Conservation (phyloP, 2,113 vertebrate genomes). For the Hucho hucho region DNA sequence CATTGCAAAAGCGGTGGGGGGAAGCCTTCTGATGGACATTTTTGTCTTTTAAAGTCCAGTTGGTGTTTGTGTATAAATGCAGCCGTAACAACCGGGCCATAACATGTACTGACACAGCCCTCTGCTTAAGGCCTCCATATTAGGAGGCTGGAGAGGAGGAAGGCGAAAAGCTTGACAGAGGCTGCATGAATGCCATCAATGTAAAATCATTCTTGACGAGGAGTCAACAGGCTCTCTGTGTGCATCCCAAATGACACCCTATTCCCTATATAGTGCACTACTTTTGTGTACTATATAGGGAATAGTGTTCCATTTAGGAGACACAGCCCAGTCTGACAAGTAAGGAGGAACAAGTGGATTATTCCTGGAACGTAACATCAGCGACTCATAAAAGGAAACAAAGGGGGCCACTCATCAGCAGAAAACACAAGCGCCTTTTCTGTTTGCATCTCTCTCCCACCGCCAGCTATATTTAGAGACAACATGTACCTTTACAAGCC, state of each 20-base stretch:
- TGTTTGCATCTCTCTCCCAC: slow-evolving; percentile 33
- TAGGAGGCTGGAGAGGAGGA: slow-evolving; percentile 34
- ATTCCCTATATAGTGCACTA: not conserved
- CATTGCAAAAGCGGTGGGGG: no score
- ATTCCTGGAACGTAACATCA: slow-evolving; percentile 38
- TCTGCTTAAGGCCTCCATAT: slow-evolving; percentile 38
- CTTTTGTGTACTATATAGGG: no score
- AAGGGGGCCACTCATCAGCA: slow-evolving; percentile 38
- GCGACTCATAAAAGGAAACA: slow-evolving; percentile 57
- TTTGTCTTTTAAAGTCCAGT: not conserved
- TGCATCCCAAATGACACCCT: slow-evolving; percentile 26
- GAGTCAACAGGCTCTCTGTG: not conserved
- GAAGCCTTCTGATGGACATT: not conserved
- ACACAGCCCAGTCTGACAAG: not conserved
- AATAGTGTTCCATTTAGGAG: no score
- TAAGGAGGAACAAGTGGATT: slow-evolving; percentile 53
- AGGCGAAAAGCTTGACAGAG: slow-evolving; percentile 10
- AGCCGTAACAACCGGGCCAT: not conserved
- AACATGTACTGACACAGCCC: not conserved
- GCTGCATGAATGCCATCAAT: slow-evolving; percentile 37
- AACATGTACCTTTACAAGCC: slow-evolving; percentile 56
- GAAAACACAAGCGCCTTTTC: slow-evolving; percentile 41
- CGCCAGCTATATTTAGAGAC: slow-evolving; percentile 46
- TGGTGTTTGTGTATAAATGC: not conserved
- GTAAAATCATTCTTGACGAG: not conserved